Base-by-base conservation (phyloP, 2,888 invertebrate species). In the Heliconius cydno region DNA sequence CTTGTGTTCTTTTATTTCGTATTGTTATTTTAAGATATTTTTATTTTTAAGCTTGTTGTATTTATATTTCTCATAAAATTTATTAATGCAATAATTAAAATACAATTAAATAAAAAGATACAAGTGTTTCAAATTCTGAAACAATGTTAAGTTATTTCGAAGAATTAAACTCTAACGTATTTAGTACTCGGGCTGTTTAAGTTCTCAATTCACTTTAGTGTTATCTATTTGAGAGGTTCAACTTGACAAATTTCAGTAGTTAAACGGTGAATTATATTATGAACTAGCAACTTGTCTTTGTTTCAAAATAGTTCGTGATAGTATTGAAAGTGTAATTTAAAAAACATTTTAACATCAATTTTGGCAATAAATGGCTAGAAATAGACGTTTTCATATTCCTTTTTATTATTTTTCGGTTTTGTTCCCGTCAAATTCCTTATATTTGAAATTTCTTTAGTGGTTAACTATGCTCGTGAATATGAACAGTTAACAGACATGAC, bases 91-190 rank as follows among this genome's bases (percentile, higher is more conserved):
- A 46, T 6, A 46, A 15, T 46, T 46, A 46, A 46, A 46, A 46
- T 46, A 46, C 22, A 73, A 60, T 52, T 73, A 30, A 57, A 28
- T 15, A 73, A 74, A 60, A 60, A 30, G 46, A 75, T 25, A 12
- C 38, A 28, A 75, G 28, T 22, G 7, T 13, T 65, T 12, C 28
- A 41, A 75, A 57, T 60, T 73, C 25, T 22, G 65, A 65, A 75
- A 25, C 65, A 41, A 65, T 28, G 41, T 41, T n/a, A 65, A 60
- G 34, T 73, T 74, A 41, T 65, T 65, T 65, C 74, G 63, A 63
- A 74, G 38, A 63, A 65, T 65, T 65, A 65, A 75, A 25, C 74
- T 41, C 38, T 75, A 75, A 65, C 74, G 63, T 75, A 65, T 75
- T 75, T 75, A 41, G 74, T 63, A 38, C 65, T 65, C 10, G 38